Percentiles rank a stretch among this genome's conserved stretches.
Conservation (phyloP, 2,113 vertebrate genomes). For the Cyanoramphus novaezelandiae region DNA sequence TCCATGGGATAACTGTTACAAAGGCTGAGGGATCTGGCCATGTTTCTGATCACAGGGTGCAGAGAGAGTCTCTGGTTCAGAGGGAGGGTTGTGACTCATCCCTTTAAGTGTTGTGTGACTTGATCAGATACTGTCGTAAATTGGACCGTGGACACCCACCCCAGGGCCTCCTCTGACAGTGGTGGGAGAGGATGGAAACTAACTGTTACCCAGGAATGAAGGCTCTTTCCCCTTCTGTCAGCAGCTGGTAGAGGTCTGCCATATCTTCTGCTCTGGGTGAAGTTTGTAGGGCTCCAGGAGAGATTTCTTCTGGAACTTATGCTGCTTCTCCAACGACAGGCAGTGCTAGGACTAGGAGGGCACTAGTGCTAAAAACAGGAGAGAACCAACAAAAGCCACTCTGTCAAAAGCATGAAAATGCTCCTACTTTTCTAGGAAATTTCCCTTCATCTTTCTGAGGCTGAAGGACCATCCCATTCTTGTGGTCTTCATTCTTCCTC, state of each 20-base stretch:
- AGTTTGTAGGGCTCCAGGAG: background rate
- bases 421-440: background rate
- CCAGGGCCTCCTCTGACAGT: background rate
- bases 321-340: fast-evolving
- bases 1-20: background rate
- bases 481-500: background rate
- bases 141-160: no score
- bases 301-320: background rate
- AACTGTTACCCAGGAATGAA: background rate
- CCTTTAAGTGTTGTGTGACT: no score
- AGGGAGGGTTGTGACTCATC: background rate
- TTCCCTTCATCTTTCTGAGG: background rate
- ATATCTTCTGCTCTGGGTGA: background rate
- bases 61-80: background rate
- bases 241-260: background rate
- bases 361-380: background rate
- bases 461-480: background rate
- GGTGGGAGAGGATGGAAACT: background rate
- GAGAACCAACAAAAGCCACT: fast-evolving
- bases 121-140: background rate
- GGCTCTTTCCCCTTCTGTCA: background rate
- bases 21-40: background rate
- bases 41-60: background rate
- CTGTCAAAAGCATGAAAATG: background rate
- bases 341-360: background rate